Conservation (phyloP, 2,113 vertebrate species). For the Columbina picui region DNA sequence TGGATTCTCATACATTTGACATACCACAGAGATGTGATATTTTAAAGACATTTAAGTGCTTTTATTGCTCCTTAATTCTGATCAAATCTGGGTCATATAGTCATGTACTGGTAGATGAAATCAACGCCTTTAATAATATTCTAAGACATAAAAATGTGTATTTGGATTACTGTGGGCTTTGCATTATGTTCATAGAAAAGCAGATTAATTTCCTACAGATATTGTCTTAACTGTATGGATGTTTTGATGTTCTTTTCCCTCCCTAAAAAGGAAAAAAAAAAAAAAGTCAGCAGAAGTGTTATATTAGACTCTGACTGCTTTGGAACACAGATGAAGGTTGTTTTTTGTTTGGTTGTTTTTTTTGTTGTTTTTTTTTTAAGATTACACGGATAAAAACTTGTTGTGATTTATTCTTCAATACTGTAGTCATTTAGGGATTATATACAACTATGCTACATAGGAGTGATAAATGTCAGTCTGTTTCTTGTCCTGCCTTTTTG, state of each 20-base stretch:
- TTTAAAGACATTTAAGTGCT: background rate
- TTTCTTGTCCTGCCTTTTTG: background rate
- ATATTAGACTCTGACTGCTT: background rate
- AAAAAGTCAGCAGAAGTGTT: background rate
- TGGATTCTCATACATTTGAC: background rate
- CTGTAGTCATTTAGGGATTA: background rate
- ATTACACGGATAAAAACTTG: background rate
- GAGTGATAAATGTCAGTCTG: background rate
- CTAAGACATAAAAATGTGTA: background rate
- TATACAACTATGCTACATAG: background rate
- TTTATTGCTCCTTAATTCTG: background rate
- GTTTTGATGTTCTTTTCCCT: background rate
- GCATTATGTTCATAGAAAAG: background rate
- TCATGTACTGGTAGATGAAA: background rate
- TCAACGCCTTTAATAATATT: background rate
- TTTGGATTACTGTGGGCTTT: background rate
- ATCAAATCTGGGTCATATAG: background rate
- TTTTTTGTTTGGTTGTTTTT: too few relatives aligned
- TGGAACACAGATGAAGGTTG: background rate
- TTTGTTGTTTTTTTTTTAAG: background rate
- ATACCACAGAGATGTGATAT: background rate
- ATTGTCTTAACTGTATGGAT: background rate
- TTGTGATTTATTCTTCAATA: background rate
- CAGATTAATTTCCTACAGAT: background rate
- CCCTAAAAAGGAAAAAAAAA: background rate